Base-by-base conservation (phyloP, 2,888 invertebrate species). In the Mesochorus sp. region DNA sequence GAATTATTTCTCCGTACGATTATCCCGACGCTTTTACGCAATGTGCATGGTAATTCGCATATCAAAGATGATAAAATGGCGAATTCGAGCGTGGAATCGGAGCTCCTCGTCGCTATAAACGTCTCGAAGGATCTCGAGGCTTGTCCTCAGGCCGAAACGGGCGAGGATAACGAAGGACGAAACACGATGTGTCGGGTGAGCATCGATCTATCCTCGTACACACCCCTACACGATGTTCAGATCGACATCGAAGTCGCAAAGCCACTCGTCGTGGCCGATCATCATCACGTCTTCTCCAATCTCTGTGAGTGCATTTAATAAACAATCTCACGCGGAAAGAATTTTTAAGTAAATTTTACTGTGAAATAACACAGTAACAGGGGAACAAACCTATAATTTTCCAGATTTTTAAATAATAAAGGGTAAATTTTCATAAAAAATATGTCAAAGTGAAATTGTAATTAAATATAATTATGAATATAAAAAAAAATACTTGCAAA, bases 171-270 rank as follows among this genome's bases (percentile, higher is more conserved):
- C 26, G 75, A 61, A 24, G 84, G 83, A 39, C 74, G 14, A 81
- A 26, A 49, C 12, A 84, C 92, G 75, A 92, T 93, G 89, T 95
- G 95, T 83, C 92, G 92, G 12, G 91, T 95, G 0, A 88, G 91
- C 19, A 88, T 95, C 2, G 93, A 94, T 70, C 84, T 95, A 74
- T 92, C 92, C 12, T 94, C 95, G 5, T 94, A 94, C 75, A 92
- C 93, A 21, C 91, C 92, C 19, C 89, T 96, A 19, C 92, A 94
- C 79, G 94, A 94, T 87, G 91, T 96, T 21, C 95, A 96, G 91
- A 91, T 96, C 24, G 92, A 93, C 4, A 92, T 95, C 49, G 91
- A 92, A 24, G 94, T 94, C 31, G 88, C 91, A 31, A 91, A 92
- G 47, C 95, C 95, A 0, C 91, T 95, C 55, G 84, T 92, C 44